phyloP scores from a whole-genome alignment of 2,888 invertebrate genomes.

The Leptinotarsa peninsularis region DNA sequence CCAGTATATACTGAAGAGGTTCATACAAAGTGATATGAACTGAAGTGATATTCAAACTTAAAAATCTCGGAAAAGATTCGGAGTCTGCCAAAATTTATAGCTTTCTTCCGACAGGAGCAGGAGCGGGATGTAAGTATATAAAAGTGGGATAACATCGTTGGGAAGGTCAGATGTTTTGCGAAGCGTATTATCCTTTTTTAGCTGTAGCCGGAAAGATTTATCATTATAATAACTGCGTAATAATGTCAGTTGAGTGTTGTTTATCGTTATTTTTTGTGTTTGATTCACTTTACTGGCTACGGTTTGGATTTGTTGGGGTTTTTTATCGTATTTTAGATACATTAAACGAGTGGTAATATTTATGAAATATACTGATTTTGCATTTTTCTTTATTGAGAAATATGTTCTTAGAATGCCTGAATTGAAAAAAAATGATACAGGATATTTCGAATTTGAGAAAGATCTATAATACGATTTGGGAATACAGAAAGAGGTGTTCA shows the following conservation, averaged over 20 bases:
- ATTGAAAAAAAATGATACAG: no score
- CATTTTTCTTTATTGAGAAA: no score
- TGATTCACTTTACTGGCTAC: constrained; percentile 41
- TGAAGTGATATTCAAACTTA: constrained; percentile 41
- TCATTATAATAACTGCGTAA: constrained; percentile 62
- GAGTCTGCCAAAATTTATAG: constrained; percentile 55
- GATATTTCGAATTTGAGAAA: no score
- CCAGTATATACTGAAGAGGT: constrained; percentile 20
- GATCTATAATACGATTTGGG: no score
- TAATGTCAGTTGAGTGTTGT: constrained; percentile 55
- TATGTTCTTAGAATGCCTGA: no score
- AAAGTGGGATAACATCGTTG: constrained; percentile 55
- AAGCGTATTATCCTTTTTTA: constrained; percentile 54
- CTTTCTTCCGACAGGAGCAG: constrained; percentile 45
- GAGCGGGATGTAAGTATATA: constrained; percentile 57
- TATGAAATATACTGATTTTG: no score
- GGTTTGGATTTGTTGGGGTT: constrained; percentile 24
- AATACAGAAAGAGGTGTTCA: no score
- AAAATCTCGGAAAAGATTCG: constrained; percentile 45
- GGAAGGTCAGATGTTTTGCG: constrained; percentile 58
- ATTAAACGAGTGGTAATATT: not conserved
- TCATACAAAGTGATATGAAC: constrained; percentile 36
- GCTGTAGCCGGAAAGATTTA: constrained; percentile 57
- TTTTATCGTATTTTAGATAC: constrained; percentile 24
- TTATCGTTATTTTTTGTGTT: constrained; percentile 40